Percentiles rank a stretch among this genome's conserved stretches.
Evolutionary conservation across 2,888 invertebrate species (phyloP).

Genomic region (Lycaena phlaeas): DNA sequence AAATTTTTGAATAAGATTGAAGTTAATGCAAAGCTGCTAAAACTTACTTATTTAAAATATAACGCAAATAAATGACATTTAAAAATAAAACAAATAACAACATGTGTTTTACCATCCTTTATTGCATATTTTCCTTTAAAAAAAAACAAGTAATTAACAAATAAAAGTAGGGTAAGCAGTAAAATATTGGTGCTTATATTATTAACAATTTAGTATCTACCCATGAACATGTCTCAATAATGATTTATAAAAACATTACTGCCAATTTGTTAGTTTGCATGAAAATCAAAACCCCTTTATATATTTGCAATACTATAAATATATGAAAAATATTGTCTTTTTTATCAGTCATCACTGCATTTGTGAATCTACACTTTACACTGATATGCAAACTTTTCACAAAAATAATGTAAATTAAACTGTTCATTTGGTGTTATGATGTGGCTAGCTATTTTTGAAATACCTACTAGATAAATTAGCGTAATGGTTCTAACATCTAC

Average conservation of each 20-base stretch:
- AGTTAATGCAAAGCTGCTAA: too few relatives aligned
- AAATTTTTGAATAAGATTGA: too few relatives aligned
- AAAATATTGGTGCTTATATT: slow-evolving; percentile 14
- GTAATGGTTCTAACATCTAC: not conserved
- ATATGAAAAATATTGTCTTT: slow-evolving; percentile 43
- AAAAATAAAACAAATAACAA: too few relatives aligned
- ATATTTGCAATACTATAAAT: slow-evolving; percentile 11
- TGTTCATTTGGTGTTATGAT: too few relatives aligned
- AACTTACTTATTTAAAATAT: too few relatives aligned
- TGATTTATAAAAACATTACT: not conserved
- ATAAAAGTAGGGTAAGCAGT: slow-evolving; percentile 37
- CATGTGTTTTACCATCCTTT: slow-evolving; percentile 36
- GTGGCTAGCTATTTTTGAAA: too few relatives aligned
- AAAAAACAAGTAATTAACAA: slow-evolving; percentile 40
- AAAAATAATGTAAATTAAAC: too few relatives aligned
- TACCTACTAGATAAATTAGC: not conserved
- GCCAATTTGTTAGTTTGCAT: not conserved
- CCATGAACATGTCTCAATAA: not conserved
- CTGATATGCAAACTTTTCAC: not conserved
- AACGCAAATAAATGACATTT: too few relatives aligned
- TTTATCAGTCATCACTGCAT: slow-evolving; percentile 28
- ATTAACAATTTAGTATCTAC: slow-evolving; percentile 6
- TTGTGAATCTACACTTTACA: not conserved
- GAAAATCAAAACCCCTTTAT: not conserved
- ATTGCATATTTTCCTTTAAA: slow-evolving; percentile 52